Conservation (phyloP, 2,888 invertebrate species). For the Magallana nippona region DNA sequence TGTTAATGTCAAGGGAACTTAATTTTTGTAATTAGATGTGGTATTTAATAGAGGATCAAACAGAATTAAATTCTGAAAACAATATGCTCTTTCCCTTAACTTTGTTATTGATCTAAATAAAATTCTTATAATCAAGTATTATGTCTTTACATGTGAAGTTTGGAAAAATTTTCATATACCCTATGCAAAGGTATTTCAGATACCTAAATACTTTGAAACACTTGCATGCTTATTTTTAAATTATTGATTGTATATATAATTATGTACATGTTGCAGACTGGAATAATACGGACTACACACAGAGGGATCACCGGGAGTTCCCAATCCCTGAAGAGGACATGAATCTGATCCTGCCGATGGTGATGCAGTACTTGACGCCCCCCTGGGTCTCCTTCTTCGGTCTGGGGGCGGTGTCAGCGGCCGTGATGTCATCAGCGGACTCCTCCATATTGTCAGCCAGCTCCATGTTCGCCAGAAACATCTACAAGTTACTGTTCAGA, state of each 20-base stretch:
- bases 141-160: too few relatives aligned
- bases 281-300: conserved; percentile 92
- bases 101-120: too few relatives aligned
- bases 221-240: too few relatives aligned
- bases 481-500: conserved; percentile 97
- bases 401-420: conserved; percentile 98
- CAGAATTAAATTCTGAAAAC: too few relatives aligned
- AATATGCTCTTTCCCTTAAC: too few relatives aligned
- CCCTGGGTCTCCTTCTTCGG: conserved; percentile 98
- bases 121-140: too few relatives aligned
- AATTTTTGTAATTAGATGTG: too few relatives aligned
- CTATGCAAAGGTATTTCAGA: too few relatives aligned
- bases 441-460: conserved; percentile 98
- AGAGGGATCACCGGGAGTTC: conserved; percentile 59
- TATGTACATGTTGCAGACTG: conserved; percentile 86
- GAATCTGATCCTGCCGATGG: conserved; percentile 97
- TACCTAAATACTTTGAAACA: too few relatives aligned
- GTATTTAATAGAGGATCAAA: too few relatives aligned
- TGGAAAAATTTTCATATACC: too few relatives aligned
- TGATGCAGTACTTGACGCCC: conserved; percentile 97
- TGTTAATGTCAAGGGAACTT: too few relatives aligned
- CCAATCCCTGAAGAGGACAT: conserved; percentile 83
- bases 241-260: background rate
- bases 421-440: conserved; percentile 99
- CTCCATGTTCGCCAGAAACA: conserved; percentile 99